Evolutionary conservation across 2,113 vertebrate genomes (phyloP).

Genomic region (Mohoua ochrocephala): DNA sequence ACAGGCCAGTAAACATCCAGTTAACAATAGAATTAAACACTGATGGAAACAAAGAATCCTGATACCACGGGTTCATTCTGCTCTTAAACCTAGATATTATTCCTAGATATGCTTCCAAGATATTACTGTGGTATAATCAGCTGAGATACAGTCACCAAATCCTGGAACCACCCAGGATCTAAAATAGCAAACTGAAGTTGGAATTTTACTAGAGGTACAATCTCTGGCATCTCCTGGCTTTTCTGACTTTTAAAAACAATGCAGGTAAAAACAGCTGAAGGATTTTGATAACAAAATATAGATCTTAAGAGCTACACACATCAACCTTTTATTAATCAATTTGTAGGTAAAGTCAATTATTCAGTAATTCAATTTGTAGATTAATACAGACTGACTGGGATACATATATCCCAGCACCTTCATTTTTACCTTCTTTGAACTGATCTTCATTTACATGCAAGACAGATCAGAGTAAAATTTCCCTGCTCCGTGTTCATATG

Average conservation of each 20-base stretch:
- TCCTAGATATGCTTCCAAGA: background rate
- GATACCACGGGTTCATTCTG: background rate
- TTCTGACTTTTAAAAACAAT: background rate
- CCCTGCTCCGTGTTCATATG: background rate
- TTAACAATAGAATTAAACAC: background rate
- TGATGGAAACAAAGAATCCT: constrained; percentile 15
- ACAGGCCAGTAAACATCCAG: background rate
- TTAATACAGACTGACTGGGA: background rate
- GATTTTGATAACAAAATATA: background rate
- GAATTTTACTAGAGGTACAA: background rate
- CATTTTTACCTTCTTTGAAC: background rate
- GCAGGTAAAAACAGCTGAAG: background rate
- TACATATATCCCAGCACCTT: background rate
- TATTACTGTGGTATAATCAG: background rate
- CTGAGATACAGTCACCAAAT: background rate
- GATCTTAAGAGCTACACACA: background rate
- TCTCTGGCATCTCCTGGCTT: background rate
- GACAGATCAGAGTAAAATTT: background rate
- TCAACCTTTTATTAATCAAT: background rate
- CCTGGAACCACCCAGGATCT: background rate
- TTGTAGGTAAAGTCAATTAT: background rate
- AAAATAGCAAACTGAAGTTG: background rate
- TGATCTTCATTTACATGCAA: background rate
- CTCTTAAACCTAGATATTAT: background rate
- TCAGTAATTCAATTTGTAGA: background rate